Percentiles rank a stretch among this genome's conserved stretches.
phyloP scores from a whole-genome alignment of 2,113 vertebrate species.

The Stigmatopora argus region DNA sequence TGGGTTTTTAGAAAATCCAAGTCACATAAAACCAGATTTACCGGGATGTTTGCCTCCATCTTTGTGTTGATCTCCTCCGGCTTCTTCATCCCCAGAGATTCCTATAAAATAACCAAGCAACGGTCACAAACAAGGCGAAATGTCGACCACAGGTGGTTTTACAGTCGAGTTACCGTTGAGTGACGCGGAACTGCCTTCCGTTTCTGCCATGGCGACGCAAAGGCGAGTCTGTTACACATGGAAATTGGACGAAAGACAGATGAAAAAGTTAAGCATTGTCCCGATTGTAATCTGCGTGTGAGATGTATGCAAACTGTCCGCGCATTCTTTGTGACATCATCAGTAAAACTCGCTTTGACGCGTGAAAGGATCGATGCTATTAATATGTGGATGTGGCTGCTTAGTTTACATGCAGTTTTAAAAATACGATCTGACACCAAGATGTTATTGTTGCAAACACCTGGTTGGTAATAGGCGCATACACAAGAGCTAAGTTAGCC shows the following conservation, averaged over 20 bases:
- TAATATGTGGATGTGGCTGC: not conserved
- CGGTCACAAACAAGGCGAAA: not conserved
- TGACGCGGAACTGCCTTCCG: slow-evolving; percentile 51
- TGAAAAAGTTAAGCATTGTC: not conserved
- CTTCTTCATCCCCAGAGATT: slow-evolving; percentile 61
- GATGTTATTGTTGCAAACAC: slow-evolving; percentile 5
- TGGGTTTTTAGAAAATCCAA: not conserved
- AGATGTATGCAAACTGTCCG: not conserved
- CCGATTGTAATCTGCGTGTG: not conserved
- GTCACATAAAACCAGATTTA: not conserved
- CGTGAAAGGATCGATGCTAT: not conserved
- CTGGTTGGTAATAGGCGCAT: not conserved
- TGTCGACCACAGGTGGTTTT: not conserved
- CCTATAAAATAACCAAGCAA: slow-evolving; percentile 33
- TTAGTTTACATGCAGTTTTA: slow-evolving; percentile 1
- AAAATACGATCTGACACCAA: not conserved
- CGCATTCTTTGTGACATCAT: slow-evolving; percentile 5
- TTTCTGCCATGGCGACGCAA: slow-evolving; percentile 60
- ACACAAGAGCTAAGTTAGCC: slow-evolving; percentile 37
- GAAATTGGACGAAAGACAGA: not conserved
- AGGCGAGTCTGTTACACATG: slow-evolving; percentile 12
- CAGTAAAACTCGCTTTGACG: slow-evolving; percentile 1
- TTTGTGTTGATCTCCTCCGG: slow-evolving; percentile 49
- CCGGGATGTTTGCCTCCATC: slow-evolving; percentile 42
- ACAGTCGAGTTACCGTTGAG: slow-evolving; percentile 53